Evolutionary conservation across 2,113 vertebrate genomes (phyloP), one percentile per base, ranked within the genome.

Genomic region (Sphyrna mokarran): DNA sequence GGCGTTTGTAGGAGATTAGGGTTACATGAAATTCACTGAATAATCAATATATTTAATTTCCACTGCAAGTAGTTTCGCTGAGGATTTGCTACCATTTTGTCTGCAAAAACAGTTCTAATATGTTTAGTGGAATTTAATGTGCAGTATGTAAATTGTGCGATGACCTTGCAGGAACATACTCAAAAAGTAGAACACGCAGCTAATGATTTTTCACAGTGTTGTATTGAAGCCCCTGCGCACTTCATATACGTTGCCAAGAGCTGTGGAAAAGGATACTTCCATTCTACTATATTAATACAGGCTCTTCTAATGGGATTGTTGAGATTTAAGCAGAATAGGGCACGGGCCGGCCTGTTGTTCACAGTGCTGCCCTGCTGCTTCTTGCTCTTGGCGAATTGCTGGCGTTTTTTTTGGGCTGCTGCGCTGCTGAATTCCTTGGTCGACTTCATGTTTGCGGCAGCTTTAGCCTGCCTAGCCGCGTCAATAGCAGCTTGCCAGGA

Each of bases 371-470:
- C 98, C 97, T 99, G 98, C 97, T 99, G 99, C 97, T 99, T 99
- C 98, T 99, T 99, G 98, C 99, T 99, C 98, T 99, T 99, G 98
- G 99, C 98, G 96, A 99, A 99, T 98, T 99, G 99, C 97, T 98
- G 98, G 97, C 99, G 98, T 98, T 99, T 99, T 98, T 99, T 99
- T 98, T 99, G 98, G 97, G 99, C 99, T 97, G 99, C 98, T 97
- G 99, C 98, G 97, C 99, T 99, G 97, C 98, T 98, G 97, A 99
- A 98, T 97, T 98, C 97, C 96, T 98, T 98, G 86, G 98, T 98
- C 97, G 98, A 97, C 97, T 98, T 99, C 99, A 99, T 99, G 97
- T 97, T 99, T 96, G 97, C 97, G 98, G 97, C 98, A 98, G 98
- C 98, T 98, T 98, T 98, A 97, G 98, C 99, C 98, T 98, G 98